phyloP scores from a whole-genome alignment of 2,113 vertebrate species.

The Ammospiza nelsoni region DNA sequence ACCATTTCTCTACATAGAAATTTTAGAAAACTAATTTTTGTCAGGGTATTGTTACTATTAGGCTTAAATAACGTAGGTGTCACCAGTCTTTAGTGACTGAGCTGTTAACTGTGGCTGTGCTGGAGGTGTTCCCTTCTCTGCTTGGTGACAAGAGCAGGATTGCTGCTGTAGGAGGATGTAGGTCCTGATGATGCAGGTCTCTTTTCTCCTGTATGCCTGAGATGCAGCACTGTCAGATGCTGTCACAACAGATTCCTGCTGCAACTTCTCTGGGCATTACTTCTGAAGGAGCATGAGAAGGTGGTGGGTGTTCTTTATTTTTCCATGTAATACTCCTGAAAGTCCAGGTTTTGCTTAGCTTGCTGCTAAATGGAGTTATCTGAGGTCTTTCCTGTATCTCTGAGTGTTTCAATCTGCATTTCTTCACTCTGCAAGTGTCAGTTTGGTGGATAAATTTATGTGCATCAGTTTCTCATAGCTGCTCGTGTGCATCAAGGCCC shows the following conservation, averaged over 20 bases:
- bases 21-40: not conserved
- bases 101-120: not conserved
- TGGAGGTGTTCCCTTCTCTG: not conserved
- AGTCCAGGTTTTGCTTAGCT: not conserved
- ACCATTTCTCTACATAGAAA: not conserved
- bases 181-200: slow-evolving; percentile 15
- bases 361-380: not conserved
- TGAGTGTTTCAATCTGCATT: not conserved
- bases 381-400: not conserved
- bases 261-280: not conserved
- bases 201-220: not conserved
- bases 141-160: not conserved
- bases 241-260: slow-evolving; percentile 41
- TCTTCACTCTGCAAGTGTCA: not conserved
- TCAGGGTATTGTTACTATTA: not conserved
- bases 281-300: not conserved
- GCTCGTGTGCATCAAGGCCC: not conserved
- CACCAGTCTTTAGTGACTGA: not conserved
- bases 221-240: not conserved
- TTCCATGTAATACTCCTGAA: not conserved
- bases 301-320: slow-evolving; percentile 33
- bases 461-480: not conserved
- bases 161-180: slow-evolving; percentile 17
- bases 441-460: not conserved
- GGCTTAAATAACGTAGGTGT: not conserved